These are phyloP conservation scores for Papilio aristodemus DNA, from an alignment of 1,140 invertebrate genomes.

Conservation along the genomic window DNA sequence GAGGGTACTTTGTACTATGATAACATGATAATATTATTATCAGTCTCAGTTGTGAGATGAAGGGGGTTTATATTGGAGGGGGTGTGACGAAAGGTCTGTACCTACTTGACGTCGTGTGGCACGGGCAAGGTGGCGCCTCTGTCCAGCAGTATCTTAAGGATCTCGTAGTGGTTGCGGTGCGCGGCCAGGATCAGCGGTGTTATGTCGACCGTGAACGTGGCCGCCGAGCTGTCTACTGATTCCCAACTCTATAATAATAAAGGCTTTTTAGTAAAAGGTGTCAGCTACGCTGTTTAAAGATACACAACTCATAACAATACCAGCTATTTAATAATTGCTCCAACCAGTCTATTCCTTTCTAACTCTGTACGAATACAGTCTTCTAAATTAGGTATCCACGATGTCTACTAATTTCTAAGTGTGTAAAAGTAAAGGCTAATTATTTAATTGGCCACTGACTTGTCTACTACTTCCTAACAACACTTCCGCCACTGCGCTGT, in stretches of 20 bases:
- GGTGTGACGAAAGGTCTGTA: slow-evolving; percentile 46
- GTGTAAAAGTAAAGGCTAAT: background rate
- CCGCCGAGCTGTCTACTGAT: slow-evolving; percentile 87
- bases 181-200: slow-evolving; percentile 93
- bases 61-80: background rate
- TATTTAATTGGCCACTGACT: slow-evolving; percentile 88
- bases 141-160: slow-evolving; percentile 93
- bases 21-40: too few species aligned
- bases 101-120: slow-evolving; percentile 92
- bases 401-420: background rate
- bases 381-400: background rate
- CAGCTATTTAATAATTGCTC: slow-evolving; percentile 32
- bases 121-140: slow-evolving; percentile 92
- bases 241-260: slow-evolving; percentile 89
- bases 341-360: background rate
- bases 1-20: too few species aligned
- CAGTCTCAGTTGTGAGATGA: too few species aligned
- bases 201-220: slow-evolving; percentile 93
- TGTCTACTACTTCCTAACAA: slow-evolving; percentile 92
- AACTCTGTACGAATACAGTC: background rate
- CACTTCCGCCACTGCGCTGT: slow-evolving; percentile 88
- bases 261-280: too few species aligned
- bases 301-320: too few species aligned
- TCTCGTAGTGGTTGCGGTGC: slow-evolving; percentile 96
- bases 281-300: too few species aligned